Evolutionary conservation across 2,888 invertebrate species (phyloP).

Genomic region (Nasonovia ribisnigri): DNA sequence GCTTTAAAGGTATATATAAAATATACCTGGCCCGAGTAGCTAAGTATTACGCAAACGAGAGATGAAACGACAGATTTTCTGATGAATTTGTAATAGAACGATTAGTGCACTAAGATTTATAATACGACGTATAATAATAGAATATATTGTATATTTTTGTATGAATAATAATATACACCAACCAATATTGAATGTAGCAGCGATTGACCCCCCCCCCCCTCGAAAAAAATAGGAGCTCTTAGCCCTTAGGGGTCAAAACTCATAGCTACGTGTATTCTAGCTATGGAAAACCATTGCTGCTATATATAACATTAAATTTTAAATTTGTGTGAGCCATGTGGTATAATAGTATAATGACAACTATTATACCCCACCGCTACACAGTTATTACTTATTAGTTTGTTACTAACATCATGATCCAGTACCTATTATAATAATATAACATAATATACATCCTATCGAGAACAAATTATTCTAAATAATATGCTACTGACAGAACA

Average conservation of each 20-base stretch:
- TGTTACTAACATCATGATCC: not conserved
- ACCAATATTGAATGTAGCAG: not conserved
- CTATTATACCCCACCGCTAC: not conserved
- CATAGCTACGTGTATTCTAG: not conserved
- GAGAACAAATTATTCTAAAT: not conserved
- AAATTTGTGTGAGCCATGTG: not conserved
- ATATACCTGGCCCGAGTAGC: not conserved
- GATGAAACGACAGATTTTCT: not conserved
- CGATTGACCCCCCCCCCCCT: rapidly evolving
- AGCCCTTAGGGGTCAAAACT: not conserved
- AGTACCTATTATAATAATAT: too few species aligned
- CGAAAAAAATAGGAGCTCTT: not conserved
- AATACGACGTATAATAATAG: not conserved
- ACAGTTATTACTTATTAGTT: not conserved
- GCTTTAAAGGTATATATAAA: not conserved
- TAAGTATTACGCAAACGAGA: not conserved
- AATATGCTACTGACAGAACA: not conserved
- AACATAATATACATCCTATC: not conserved
- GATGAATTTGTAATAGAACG: not conserved
- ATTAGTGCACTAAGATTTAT: not conserved
- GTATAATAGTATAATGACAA: not conserved
- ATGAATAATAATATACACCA: not conserved
- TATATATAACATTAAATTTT: not conserved
- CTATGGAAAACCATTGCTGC: not conserved
- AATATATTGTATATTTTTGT: not conserved